Percentiles rank a stretch among this genome's conserved stretches.
These are phyloP conservation scores for Verasper variegatus DNA, from an alignment of 2,113 vertebrate genomes.

Conservation along the genomic window DNA sequence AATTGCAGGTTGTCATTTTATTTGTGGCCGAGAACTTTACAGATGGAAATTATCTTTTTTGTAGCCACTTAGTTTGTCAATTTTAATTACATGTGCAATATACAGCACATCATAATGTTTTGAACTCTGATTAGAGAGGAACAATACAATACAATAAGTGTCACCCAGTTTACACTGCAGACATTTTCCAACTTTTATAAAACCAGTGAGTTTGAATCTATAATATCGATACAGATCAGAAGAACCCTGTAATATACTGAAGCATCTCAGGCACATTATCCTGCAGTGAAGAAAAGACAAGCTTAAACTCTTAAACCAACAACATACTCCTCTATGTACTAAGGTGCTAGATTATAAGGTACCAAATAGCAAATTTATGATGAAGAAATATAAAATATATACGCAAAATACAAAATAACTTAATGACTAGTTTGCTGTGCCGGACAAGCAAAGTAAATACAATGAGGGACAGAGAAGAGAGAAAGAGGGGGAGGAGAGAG, in stretches of 20 bases:
- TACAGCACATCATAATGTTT: neutral
- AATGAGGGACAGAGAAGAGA: slow-evolving; percentile 3
- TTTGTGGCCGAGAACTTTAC: slow-evolving; percentile 1
- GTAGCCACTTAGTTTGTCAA: neutral
- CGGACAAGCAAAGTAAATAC: slow-evolving; percentile 32
- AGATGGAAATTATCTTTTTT: neutral
- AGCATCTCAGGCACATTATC: neutral
- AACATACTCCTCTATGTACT: neutral
- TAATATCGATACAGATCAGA: neutral
- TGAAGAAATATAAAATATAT: neutral
- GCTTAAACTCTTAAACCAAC: neutral
- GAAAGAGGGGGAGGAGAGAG: slow-evolving; percentile 5
- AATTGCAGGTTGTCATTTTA: slow-evolving; percentile 35
- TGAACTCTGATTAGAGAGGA: neutral
- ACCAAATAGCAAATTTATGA: neutral
- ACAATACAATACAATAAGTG: neutral
- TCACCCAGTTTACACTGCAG: neutral
- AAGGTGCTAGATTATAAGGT: neutral
- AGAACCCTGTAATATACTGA: neutral
- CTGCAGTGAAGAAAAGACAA: neutral
- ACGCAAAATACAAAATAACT: slow-evolving; percentile 17
- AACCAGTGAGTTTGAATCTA: slow-evolving; percentile 1
- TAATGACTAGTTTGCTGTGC: slow-evolving; percentile 21
- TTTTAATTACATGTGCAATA: neutral
- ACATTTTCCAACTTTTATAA: neutral